Percentiles rank a stretch among this genome's conserved stretches.
Evolutionary conservation across 2,113 vertebrate species (phyloP).

Genomic region (Heterotis niloticus): DNA sequence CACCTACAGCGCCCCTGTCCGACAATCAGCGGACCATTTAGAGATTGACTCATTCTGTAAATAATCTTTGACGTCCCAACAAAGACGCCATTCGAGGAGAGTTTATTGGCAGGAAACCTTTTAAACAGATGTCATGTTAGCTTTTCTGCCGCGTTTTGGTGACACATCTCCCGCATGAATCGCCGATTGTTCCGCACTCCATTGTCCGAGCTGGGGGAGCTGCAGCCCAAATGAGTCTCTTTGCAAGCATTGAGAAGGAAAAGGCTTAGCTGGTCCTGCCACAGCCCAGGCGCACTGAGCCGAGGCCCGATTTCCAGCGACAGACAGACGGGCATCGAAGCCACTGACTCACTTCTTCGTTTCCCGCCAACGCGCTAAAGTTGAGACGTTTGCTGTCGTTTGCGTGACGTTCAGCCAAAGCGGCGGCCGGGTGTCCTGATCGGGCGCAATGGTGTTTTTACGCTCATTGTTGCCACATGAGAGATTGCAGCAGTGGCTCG

Average conservation of each 20-base stretch:
- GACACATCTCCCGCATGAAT: slow-evolving; percentile 63
- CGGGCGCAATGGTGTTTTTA: not conserved
- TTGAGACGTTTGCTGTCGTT: slow-evolving; percentile 24
- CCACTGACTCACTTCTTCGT: slow-evolving; percentile 24
- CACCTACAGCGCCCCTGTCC: slow-evolving; percentile 58
- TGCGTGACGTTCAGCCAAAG: not conserved
- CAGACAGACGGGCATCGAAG: slow-evolving; percentile 36
- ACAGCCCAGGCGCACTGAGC: slow-evolving; percentile 42
- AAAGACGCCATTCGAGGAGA: slow-evolving; percentile 61
- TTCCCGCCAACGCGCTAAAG: slow-evolving; percentile 11
- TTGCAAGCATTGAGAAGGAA: slow-evolving; percentile 44
- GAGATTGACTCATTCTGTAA: slow-evolving; percentile 61
- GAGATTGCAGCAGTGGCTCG: slow-evolving; percentile 4
- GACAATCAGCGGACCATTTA: slow-evolving; percentile 52
- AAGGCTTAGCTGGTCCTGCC: slow-evolving; percentile 47
- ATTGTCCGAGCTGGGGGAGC: slow-evolving; percentile 59
- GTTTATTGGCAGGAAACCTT: slow-evolving; percentile 65
- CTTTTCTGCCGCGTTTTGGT: slow-evolving; percentile 56
- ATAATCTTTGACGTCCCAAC: slow-evolving; percentile 66
- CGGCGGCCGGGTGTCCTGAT: not conserved
- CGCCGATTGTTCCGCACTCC: slow-evolving; percentile 66
- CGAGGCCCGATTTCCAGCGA: slow-evolving; percentile 23
- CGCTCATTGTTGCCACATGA: not conserved
- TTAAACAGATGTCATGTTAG: slow-evolving; percentile 65
- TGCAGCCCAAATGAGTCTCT: slow-evolving; percentile 48